These are phyloP conservation scores for Ispidina picta DNA, from an alignment of 2,797 vertebrate species.

Conservation along the genomic window DNA sequence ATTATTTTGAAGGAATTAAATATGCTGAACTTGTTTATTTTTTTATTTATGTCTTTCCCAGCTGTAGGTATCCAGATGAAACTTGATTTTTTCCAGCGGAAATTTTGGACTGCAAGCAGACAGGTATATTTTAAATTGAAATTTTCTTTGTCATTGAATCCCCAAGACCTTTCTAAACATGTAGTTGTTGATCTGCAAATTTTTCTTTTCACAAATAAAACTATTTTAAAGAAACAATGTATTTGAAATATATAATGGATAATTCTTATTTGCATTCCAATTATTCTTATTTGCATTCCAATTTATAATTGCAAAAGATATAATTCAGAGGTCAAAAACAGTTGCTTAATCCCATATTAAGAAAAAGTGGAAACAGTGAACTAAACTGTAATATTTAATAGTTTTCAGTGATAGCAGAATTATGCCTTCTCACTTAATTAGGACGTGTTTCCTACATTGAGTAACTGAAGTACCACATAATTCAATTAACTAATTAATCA, in stretches of 20 bases:
- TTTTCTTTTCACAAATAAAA: neutral
- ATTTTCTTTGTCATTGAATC: neutral
- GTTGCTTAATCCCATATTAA: neutral
- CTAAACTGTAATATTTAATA: neutral
- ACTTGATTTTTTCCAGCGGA: constrained; percentile 97
- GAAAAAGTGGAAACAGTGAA: neutral
- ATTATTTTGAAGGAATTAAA: neutral
- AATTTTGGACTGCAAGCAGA: constrained; percentile 98
- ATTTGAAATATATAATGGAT: neutral
- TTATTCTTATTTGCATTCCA: neutral
- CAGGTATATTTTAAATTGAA: constrained; percentile 84
- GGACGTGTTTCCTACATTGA: neutral
- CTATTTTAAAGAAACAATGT: neutral
- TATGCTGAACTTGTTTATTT: constrained; percentile 22
- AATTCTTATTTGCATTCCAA: neutral
- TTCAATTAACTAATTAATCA: neutral
- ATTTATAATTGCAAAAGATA: neutral
- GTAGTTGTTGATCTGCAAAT: neutral
- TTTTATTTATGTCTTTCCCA: constrained; percentile 76
- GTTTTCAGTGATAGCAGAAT: neutral
- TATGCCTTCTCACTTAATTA: neutral
- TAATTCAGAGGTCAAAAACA: neutral
- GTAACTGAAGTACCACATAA: neutral
- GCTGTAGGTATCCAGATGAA: constrained; percentile 99
- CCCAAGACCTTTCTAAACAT: neutral